A percentile compares a stretch with the other conserved stretches of the same genome.
Conservation (phyloP, 2,113 vertebrate genomes). For the Myrmecobius fasciatus region DNA sequence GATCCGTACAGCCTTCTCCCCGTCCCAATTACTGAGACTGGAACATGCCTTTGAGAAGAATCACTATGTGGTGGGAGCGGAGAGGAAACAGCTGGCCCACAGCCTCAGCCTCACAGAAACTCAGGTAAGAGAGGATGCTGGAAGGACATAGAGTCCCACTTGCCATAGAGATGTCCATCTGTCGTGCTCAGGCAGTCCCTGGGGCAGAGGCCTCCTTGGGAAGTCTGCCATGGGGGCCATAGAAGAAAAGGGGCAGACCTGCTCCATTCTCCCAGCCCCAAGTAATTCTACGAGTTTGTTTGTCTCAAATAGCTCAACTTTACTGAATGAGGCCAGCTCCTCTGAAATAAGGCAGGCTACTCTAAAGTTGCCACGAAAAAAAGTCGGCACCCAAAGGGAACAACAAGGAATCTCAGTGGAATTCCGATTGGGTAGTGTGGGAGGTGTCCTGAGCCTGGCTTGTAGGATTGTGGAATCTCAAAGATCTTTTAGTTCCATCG, state of each 20-base stretch:
- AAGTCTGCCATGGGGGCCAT: constrained; percentile 52
- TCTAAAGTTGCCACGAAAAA: not conserved
- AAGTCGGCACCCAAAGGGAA: not conserved
- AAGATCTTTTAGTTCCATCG: not conserved
- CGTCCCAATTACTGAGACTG: constrained; percentile 97
- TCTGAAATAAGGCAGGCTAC: not conserved
- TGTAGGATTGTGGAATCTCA: not conserved
- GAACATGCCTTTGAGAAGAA: constrained; percentile 99
- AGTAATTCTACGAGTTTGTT: not conserved
- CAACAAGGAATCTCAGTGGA: not conserved
- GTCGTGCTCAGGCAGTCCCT: not conserved
- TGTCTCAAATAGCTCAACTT: not conserved
- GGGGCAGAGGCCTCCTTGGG: rapidly evolving
- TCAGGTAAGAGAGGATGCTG: constrained; percentile 89
- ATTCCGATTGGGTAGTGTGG: not conserved
- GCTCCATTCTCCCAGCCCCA: not conserved
- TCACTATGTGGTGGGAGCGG: constrained; percentile 99
- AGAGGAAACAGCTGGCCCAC: constrained; percentile 98
- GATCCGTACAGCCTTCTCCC: constrained; percentile 99
- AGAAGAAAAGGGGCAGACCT: constrained; percentile 10
- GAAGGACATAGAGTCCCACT: not conserved
- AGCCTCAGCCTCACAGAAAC: constrained; percentile 99
- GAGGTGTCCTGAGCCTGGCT: not conserved
- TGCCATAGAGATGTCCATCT: not conserved
- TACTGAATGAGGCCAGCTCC: not conserved